phyloP scores from a whole-genome alignment of 2,113 vertebrate genomes.

The Ifrita kowaldi region DNA sequence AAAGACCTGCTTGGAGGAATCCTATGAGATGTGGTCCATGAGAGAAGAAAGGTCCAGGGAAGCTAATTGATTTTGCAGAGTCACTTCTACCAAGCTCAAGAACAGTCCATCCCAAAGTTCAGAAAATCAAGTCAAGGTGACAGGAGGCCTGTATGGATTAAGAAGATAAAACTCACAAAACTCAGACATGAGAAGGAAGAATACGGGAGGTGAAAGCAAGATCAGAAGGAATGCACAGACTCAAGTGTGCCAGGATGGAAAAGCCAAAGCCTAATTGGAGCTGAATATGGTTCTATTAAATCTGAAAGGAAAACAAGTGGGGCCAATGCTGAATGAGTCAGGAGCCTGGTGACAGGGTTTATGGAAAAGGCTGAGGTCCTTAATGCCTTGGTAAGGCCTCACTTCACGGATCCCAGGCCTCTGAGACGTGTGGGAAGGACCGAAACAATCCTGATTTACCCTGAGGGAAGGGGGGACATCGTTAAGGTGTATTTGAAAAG shows the following conservation, averaged over 20 bases:
- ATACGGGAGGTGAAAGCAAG: fast-evolving
- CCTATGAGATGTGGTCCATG: too few relatives aligned
- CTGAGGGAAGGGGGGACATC: fast-evolving
- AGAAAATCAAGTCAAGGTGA: neutral
- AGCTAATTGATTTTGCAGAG: neutral
- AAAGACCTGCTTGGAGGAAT: neutral
- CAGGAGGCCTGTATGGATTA: neutral
- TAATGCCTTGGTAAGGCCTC: neutral
- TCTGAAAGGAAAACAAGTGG: neutral
- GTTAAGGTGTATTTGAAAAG: neutral
- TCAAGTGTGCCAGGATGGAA: neutral
- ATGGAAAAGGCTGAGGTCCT: neutral
- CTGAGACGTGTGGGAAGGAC: neutral
- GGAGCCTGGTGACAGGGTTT: neutral
- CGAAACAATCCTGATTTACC: neutral
- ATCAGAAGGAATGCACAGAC: neutral
- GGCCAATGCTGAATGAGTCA: neutral
- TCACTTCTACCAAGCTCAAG: neutral
- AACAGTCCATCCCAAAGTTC: neutral
- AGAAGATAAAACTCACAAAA: neutral
- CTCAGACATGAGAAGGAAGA: neutral
- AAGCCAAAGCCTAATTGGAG: neutral
- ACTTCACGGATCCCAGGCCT: neutral
- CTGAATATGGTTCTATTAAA: neutral
- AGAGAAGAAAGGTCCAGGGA: neutral